These are phyloP conservation scores for Haliclystus octoradiatus DNA, from an alignment of 30 jellyfish, hydroid and myxozoan species.

Conservation along the genomic window DNA sequence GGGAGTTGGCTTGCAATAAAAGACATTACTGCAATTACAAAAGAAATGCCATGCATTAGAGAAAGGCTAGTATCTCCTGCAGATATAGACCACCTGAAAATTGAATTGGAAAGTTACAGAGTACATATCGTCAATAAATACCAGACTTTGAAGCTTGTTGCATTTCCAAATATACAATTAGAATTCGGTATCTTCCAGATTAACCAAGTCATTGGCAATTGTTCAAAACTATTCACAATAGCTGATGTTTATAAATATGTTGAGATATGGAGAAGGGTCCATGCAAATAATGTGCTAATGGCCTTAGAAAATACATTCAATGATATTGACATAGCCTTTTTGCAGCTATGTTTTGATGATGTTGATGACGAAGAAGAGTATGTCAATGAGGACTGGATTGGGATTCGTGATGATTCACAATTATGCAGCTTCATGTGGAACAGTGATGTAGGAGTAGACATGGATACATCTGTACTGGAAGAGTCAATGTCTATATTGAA, in stretches of 20 bases:
- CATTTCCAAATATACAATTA: constrained; percentile 8
- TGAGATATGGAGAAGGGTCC: constrained; percentile 12
- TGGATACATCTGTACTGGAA: background rate
- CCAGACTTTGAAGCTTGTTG: constrained; percentile 9
- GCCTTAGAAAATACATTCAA: background rate
- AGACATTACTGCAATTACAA: background rate
- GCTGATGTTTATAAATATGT: constrained; percentile 4
- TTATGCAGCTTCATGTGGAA: background rate
- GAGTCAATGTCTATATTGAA: background rate
- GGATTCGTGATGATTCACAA: constrained; percentile 13
- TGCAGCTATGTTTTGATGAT: background rate
- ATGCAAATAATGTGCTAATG: constrained; percentile 3
- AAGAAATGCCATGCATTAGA: background rate
- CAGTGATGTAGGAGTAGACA: background rate
- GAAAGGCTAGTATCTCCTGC: constrained; percentile 2
- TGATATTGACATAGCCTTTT: constrained; percentile 1
- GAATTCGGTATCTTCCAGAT: constrained; percentile 19
- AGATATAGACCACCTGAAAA: constrained; percentile 11
- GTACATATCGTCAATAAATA: background rate
- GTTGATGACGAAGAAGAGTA: background rate
- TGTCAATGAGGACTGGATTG: constrained; percentile 14
- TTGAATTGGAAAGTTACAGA: constrained; percentile 8
- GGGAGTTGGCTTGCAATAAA: background rate
- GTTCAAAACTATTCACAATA: background rate
- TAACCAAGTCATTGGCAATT: background rate